Conservation (phyloP, 2,888 invertebrate species). For the Morinoia aosen region DNA sequence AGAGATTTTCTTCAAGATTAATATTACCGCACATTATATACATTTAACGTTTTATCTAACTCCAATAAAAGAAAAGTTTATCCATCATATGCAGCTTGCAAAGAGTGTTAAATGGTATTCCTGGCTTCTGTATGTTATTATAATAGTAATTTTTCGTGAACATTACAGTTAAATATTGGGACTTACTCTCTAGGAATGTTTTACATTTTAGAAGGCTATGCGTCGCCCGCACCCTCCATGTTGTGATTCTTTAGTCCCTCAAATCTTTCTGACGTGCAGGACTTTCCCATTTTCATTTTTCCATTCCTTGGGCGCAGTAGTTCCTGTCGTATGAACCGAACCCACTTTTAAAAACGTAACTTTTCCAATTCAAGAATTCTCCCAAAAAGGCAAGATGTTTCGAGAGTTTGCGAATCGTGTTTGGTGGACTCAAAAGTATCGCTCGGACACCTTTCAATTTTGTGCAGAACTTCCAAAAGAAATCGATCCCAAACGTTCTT, state of each 20-base stretch:
- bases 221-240: not conserved
- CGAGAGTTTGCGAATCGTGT: constrained; percentile 48
- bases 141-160: too few species aligned
- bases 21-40: too few species aligned
- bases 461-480: constrained; percentile 15
- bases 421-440: constrained; percentile 49
- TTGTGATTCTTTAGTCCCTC: not conserved
- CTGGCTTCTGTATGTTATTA: too few species aligned
- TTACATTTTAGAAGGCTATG: not conserved
- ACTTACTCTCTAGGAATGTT: not conserved
- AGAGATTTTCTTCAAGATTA: too few species aligned
- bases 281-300: not conserved
- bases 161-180: not conserved
- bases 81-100: too few species aligned
- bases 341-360: constrained; percentile 5
- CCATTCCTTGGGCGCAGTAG: not conserved
- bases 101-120: too few species aligned
- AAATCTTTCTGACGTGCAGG: not conserved
- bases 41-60: too few species aligned
- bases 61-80: too few species aligned
- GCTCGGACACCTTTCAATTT: constrained; percentile 45
- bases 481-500: constrained; percentile 22
- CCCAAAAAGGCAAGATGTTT: constrained; percentile 35
- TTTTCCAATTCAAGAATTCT: constrained; percentile 29
- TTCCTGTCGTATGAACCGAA: not conserved